Evolutionary conservation across 2,797 vertebrate species (phyloP).

Genomic region (Poeciliopsis infans): DNA sequence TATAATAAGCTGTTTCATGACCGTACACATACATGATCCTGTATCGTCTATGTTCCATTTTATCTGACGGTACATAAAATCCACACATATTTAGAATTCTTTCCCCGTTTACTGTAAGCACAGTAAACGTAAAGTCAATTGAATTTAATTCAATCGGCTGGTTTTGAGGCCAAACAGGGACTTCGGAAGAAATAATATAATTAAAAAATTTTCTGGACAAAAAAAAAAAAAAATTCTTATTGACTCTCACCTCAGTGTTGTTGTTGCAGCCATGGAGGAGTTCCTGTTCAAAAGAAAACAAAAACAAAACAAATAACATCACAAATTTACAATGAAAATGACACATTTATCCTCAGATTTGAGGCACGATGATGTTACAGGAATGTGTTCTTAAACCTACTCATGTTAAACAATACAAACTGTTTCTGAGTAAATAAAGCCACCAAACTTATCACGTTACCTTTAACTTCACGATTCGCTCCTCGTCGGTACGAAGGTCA

Average conservation of each 20-base stretch:
- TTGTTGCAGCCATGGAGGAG: conserved; percentile 70
- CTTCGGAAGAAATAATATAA: neutral
- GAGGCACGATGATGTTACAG: neutral
- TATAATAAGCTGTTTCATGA: neutral
- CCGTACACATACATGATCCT: neutral
- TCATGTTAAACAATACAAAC: neutral
- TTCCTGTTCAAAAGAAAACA: conserved; percentile 57
- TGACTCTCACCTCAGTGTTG: conserved; percentile 72
- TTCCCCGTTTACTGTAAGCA: neutral
- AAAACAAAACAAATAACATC: neutral
- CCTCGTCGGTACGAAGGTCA: conserved; percentile 81
- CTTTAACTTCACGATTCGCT: conserved; percentile 81
- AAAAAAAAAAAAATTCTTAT: neutral
- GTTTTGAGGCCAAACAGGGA: neutral
- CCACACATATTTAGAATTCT: too few relatives aligned
- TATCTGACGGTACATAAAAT: neutral
- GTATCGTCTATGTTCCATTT: neutral
- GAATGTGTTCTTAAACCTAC: neutral
- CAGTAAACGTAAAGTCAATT: neutral
- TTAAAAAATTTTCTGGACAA: neutral
- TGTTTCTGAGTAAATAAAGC: neutral
- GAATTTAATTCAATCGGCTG: neutral
- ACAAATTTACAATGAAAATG: neutral
- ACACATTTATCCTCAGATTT: neutral
- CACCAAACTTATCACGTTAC: conserved; percentile 53